Evolutionary conservation across 1,140 invertebrate species (phyloP), one percentile per base, ranked within the genome.

Genomic region (Mylabris phalerata): DNA sequence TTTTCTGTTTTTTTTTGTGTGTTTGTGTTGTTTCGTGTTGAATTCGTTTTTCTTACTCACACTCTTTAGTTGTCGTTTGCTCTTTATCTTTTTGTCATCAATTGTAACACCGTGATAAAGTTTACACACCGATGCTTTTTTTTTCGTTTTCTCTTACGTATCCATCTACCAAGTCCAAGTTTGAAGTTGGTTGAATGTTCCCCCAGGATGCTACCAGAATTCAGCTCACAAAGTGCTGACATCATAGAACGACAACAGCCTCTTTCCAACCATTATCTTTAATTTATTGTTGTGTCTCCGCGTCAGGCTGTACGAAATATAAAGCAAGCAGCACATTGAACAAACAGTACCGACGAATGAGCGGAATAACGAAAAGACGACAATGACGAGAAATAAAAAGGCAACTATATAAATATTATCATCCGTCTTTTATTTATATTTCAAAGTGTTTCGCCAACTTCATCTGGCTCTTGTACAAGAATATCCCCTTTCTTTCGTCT

Each of bases 401-500:
- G 7, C 32, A 32, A 32, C 32, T 7, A 42, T 9, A 42, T 5
- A 4, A 10, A 9, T 3, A 5, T n/a, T 11, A 4, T 10, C 2
- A 4, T 5, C 41, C 41, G 41, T 11, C 9, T 9, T 11, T 11
- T 9, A 4, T 42, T 10, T 42, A 42, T 7, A 42, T n/a, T 42
- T n/a, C 41, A n/a, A 42, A 42, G 41, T n/a, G 32, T 32, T 5
- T 32, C 32, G 41, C 41, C 41, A 46, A 55, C 44, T 11, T 9
- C 41, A 10, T 42, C 60, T 68, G 64, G 66, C 64, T 64, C 39
- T 51, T 52, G 51, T 68, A 65, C 66, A 66, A 68, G 54, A 47
- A 62, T 58, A 64, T 64, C 65, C 61, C 58, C 59, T 67, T 59
- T 61, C 64, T 67, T 67, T 65, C 59, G 50, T 11, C 41, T 64